Evolutionary conservation across 2,888 invertebrate genomes (phyloP).

Genomic region (Charanyca ferruginea): DNA sequence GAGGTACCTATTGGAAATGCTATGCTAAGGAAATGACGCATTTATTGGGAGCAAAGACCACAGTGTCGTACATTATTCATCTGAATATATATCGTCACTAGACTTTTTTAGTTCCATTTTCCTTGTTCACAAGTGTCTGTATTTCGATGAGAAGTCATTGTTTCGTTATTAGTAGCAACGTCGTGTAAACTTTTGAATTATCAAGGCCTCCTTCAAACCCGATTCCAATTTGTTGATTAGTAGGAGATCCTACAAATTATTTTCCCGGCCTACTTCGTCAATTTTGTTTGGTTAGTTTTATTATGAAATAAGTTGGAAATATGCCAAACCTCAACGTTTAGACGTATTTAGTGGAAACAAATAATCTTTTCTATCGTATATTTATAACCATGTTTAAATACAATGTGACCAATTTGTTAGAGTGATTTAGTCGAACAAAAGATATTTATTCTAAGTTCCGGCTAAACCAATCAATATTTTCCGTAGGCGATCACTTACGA

Average conservation of each 20-base stretch:
- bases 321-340: conserved; percentile 41
- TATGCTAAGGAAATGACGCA: conserved; percentile 27
- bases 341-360: conserved; percentile 28
- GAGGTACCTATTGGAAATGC: conserved; percentile 8
- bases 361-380: conserved; percentile 40
- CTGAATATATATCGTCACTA: neutral
- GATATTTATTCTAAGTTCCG: neutral
- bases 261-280: conserved; percentile 20
- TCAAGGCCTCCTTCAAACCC: neutral
- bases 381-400: conserved; percentile 29
- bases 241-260: neutral
- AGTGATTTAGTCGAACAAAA: conserved; percentile 16
- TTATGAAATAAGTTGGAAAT: conserved; percentile 41
- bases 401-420: conserved; percentile 9
- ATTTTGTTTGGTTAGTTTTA: conserved; percentile 28
- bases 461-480: conserved; percentile 29
- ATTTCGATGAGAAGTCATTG: neutral
- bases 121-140: conserved; percentile 25
- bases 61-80: conserved; percentile 14
- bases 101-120: conserved; percentile 17
- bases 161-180: too few relatives aligned
- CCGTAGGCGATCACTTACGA: conserved; percentile 41
- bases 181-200: too few relatives aligned
- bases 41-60: conserved; percentile 13
- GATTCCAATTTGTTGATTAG: neutral